Conservation (phyloP, 1,140 invertebrate genomes). For the Centruroides vittatus region DNA sequence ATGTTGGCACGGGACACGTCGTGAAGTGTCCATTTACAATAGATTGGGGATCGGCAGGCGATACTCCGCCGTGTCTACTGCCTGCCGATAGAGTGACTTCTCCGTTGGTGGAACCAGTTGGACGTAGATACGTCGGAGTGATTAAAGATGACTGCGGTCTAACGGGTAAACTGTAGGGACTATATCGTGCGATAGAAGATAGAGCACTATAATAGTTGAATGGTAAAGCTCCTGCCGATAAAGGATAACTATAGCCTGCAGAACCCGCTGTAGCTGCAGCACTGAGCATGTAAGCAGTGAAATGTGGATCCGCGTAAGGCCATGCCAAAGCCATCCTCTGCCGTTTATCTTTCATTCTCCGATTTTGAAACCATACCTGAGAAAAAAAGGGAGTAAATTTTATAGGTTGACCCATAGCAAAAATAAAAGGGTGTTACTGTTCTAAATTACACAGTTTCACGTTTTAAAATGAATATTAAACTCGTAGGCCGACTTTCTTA, state of each 20-base stretch:
- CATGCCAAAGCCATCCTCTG: slow-evolving; percentile 83
- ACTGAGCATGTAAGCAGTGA: slow-evolving; percentile 79
- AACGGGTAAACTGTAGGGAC: slow-evolving; percentile 17
- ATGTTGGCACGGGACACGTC: background rate
- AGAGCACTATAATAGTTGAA: slow-evolving; percentile 18
- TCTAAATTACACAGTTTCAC: too few relatives aligned
- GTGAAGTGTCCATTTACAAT: background rate
- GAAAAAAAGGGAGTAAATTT: slow-evolving; percentile 21
- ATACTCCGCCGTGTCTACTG: background rate
- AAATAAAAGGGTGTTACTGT: too few relatives aligned
- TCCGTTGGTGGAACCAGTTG: slow-evolving; percentile 7
- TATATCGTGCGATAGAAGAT: slow-evolving; percentile 6
- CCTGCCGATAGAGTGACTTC: slow-evolving; percentile 2
- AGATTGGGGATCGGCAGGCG: background rate
- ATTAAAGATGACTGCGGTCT: slow-evolving; percentile 14
- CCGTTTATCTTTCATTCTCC: slow-evolving; percentile 94
- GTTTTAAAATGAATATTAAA: too few relatives aligned
- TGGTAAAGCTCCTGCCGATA: slow-evolving; percentile 6
- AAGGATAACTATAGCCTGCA: slow-evolving; percentile 31
- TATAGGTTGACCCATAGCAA: background rate
- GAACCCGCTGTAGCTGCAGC: slow-evolving; percentile 61
- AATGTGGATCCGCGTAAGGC: slow-evolving; percentile 84
- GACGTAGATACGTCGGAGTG: slow-evolving; percentile 10
- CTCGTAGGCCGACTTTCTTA: slow-evolving; percentile 28
- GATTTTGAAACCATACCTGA: slow-evolving; percentile 98